A percentile compares a stretch with the other conserved stretches of the same genome.
Evolutionary conservation across 1,140 invertebrate species (phyloP).

Genomic region (Heliconius nattereri): DNA sequence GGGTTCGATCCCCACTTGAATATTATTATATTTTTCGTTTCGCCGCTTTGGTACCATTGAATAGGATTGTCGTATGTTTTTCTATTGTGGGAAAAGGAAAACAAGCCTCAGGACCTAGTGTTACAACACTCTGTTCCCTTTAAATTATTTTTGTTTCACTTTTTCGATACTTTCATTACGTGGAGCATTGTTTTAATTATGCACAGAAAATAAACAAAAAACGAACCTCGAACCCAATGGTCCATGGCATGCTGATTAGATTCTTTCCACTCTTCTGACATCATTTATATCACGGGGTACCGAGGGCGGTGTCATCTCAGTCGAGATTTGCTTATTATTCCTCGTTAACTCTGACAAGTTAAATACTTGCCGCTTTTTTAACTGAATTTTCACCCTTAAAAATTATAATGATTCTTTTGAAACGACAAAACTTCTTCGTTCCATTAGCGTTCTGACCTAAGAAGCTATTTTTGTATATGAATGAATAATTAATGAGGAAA

Average conservation of each 20-base stretch:
- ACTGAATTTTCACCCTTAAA: constrained; percentile 5
- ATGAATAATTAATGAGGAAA: not conserved
- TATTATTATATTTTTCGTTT: too few relatives aligned
- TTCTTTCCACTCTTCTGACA: not conserved
- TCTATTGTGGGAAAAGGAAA: too few relatives aligned
- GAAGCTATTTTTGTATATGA: not conserved
- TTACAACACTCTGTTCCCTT: too few relatives aligned
- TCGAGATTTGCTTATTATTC: not conserved
- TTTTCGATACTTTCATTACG: too few relatives aligned
- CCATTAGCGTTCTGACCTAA: not conserved
- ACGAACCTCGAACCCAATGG: not conserved
- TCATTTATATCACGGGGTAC: not conserved
- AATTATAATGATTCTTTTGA: constrained; percentile 9
- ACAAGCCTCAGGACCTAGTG: too few relatives aligned
- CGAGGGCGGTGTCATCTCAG: not conserved
- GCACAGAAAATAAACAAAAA: not conserved
- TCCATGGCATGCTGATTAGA: not conserved
- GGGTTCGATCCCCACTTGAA: too few relatives aligned
- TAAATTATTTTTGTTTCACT: too few relatives aligned
- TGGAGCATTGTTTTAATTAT: too few relatives aligned
- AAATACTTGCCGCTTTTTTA: not conserved
- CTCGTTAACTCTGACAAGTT: constrained; percentile 16
- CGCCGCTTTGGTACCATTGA: too few relatives aligned
- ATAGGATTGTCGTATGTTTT: too few relatives aligned
- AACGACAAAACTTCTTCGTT: constrained; percentile 15